Base-by-base conservation (phyloP, 2,888 invertebrate species). In the Thera obeliscata region DNA sequence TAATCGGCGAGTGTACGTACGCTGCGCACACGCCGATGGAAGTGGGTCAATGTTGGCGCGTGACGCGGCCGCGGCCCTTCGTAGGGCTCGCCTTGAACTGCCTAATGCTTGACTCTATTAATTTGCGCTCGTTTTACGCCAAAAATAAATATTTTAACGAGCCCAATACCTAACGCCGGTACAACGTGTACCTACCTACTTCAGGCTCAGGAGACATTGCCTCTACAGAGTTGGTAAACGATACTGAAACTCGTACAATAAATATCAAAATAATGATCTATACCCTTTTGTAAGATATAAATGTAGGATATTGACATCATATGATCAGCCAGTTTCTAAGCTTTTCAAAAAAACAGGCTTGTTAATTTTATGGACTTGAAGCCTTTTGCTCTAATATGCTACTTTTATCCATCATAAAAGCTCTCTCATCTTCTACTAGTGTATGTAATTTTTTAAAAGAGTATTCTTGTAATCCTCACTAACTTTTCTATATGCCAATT, bases 71-170 rank as follows among this genome's bases (percentile, higher is more conserved):
- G 87, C 87, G 91, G 91, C 93, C 93, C 93, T 92, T 91, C 87
- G 88, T 84, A 90, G 90, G 90, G 90, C 88, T 89, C 82, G 90
- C 92, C 93, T 93, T 93, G 93, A 93, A 93, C 93, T 87, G 86
- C 87, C 35, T 81, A 81, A 82, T 82, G 82, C 86, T 83, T 84
- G 80, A 85, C 86, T 84, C 78, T 87, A 84, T 86, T 88, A 88
- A 90, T 89, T 89, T 87, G 88, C 88, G 90, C 87, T 87, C 83
- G 79, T 82, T 85, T 82, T 84, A 79, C 81, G 87, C 88, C 87
- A 87, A 89, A 87, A 86, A 86, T 84, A 85, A 80, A 80, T 81
- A 79, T 77, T 46, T 43, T 57, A 46, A 50, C 56, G 22, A 33
- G 52, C 52, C 33, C 9, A 3, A 52, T 52, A 52, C 3, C 22